Base-by-base conservation (phyloP, 1,140 invertebrate genomes). In the Samia ricini region DNA sequence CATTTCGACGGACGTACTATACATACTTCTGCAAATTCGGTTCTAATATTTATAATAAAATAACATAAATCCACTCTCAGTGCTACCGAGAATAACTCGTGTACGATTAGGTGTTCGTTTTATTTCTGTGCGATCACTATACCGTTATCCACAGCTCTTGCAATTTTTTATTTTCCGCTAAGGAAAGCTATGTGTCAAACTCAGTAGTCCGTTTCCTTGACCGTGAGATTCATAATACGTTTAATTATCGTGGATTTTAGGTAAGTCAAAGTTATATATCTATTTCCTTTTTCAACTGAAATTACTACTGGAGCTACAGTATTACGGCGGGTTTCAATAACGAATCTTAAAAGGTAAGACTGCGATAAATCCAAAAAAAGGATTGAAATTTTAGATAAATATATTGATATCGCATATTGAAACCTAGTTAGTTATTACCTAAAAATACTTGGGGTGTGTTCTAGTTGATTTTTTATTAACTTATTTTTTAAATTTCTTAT, bases 1-100 rank as follows among this genome's bases (percentile, higher is more conserved):
- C 58, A 71, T 69, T n/a, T 64, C 71, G 69, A 58, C 84, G 77
- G 81, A 81, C 82, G 85, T 81, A 80, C 82, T n/a, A 26, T 26
- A 26, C 26, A 82, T 81, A 79, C 72, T 79, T 70, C 76, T 81
- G 69, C 74, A 75, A 81, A 78, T 78, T 78, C 62, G 66, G 66
- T 71, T 72, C 64, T 74, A 73, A 68, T 74, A 75, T 76, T 76
- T 74, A 72, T 67, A 68, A 69, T 72, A 76, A 72, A 69, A 69
- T 70, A 72, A 71, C 66, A 69, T 68, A 71, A 70, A 70, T 63
- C 68, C 50, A 66, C 51, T 63, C 66, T 63, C 66, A 67, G 68
- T 69, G 69, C 50, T 74, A 66, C 71, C n/a, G 33, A 64, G 68
- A 72, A 72, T 70, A 73, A 59, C 69, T 63, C 65, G 66, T 54